Percentiles rank a stretch among this genome's conserved stretches.
Evolutionary conservation across 2,797 vertebrate species (phyloP).

Genomic region (Enteromius trimaculatus): DNA sequence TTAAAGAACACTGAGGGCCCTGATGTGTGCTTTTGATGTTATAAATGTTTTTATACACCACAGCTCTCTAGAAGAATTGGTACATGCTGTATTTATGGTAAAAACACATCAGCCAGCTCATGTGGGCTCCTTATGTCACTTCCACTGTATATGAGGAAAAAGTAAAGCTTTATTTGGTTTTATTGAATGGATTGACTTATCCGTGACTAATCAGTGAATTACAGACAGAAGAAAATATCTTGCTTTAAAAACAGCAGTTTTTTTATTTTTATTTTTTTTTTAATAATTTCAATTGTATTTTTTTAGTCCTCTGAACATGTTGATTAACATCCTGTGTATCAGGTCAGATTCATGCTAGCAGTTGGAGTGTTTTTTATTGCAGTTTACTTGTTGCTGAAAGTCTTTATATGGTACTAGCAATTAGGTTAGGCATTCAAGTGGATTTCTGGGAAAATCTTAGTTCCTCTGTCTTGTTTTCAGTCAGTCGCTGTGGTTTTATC

Average conservation of each 20-base stretch:
- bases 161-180: slow-evolving; percentile 23
- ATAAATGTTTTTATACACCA: background rate
- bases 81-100: background rate
- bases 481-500: slow-evolving; percentile 24
- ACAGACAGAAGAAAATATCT: background rate
- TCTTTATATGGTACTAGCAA: slow-evolving; percentile 28
- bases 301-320: background rate
- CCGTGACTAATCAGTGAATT: background rate
- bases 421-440: slow-evolving; percentile 23
- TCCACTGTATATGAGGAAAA: slow-evolving; percentile 4
- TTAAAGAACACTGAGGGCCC: slow-evolving; percentile 22
- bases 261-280: background rate
- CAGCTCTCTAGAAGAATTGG: background rate
- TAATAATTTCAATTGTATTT: background rate
- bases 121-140: slow-evolving; percentile 7
- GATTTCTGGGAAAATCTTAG: slow-evolving; percentile 36
- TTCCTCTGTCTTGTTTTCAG: slow-evolving; percentile 9
- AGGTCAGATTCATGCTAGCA: slow-evolving; percentile 21
- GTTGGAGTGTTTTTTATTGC: background rate
- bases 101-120: slow-evolving; percentile 15
- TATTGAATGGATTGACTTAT: background rate
- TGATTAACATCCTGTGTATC: background rate
- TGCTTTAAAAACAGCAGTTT: background rate
- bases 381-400: background rate
- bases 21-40: slow-evolving; percentile 31